Evolutionary conservation across 1,140 invertebrate species (phyloP), one percentile per base, ranked within the genome.

Genomic region (Drosophila elegans): DNA sequence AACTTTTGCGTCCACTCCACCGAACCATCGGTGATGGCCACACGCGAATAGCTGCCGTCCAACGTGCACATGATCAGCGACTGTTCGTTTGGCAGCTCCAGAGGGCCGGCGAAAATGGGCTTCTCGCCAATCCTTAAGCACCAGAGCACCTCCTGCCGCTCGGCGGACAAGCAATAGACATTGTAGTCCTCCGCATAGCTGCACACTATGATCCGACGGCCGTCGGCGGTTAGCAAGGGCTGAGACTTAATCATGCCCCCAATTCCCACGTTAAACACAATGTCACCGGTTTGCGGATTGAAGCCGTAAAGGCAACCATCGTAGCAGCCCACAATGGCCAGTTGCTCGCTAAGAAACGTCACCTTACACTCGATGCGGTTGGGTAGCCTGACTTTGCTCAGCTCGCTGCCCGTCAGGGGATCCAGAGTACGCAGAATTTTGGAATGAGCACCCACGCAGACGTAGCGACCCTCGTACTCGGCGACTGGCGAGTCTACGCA

Each of bases 301-400:
- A 95, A 72, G 7, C 92, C 90, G 73, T 95, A 95, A 0, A 95
- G 68, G 38, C 69, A 64, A 12, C 93, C 89, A 91, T 94, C 93
- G 88, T 95, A 95, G 71, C 94, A 94, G 56, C 94, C 94, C 92
- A 92, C 62, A 85, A 93, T 60, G 0, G 80, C 80, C 13, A 90
- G 36, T 10, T 91, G 39, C 6, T 69, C 46, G 21, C 59, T 80
- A 0, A 82, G 42, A 25, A 73, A 82, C 68, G 92, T 93, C 1
- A 94, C 93, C 34, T 94, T 93, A 11, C 94, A 94, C 85, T 95
- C 94, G 38, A 95, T 93, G 39, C 94, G 82, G 72, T 94, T 93
- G 13, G 92, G 91, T 2, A 95, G 77, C 57, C 67, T 57, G 38
- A 88, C 68, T 10, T 78, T 71, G 86, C 94, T 94, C 16, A 92